phyloP scores from a whole-genome alignment of 2,888 invertebrate species.

The Microctonus hyperodae region DNA sequence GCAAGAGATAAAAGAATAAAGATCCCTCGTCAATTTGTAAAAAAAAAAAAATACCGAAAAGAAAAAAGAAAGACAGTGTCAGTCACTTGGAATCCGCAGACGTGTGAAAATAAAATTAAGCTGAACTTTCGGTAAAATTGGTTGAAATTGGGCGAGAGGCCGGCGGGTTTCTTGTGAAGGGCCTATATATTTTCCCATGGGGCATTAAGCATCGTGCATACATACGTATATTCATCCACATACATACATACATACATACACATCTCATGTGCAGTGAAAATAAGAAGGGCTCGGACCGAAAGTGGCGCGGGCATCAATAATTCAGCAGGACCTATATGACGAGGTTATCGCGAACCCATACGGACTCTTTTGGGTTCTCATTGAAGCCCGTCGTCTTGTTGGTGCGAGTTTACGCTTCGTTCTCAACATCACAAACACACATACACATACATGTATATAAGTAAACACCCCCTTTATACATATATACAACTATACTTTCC shows the following conservation, averaged over 20 bases:
- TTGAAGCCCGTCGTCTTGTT: constrained; percentile 1
- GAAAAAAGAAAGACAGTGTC: constrained; percentile 16
- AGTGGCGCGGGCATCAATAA: constrained; percentile 61
- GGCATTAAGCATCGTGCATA: constrained; percentile 14
- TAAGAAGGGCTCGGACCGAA: constrained; percentile 43
- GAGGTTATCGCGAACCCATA: constrained; percentile 54
- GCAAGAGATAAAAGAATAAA: constrained; percentile 54
- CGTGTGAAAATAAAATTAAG: constrained; percentile 68
- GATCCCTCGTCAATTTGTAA: constrained; percentile 34
- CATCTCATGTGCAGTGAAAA: constrained; percentile 30
- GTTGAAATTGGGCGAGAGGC: constrained; percentile 67
- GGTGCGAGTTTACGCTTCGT: constrained; percentile 32
- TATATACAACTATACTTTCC: no score
- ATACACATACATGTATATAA: background rate
- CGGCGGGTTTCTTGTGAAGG: constrained; percentile 33
- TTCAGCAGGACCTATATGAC: constrained; percentile 60
- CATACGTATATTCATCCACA: constrained; percentile 9
- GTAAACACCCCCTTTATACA: no score
- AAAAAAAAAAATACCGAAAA: constrained; percentile 19
- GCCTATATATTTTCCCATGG: constrained; percentile 29
- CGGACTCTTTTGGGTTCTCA: constrained; percentile 9
- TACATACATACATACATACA: constrained; percentile 11
- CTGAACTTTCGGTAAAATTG: constrained; percentile 69
- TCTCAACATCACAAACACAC: background rate
- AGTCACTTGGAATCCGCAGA: constrained; percentile 48